Conservation (phyloP, 1,140 invertebrate species). For the Centruroides sculpturatus region DNA sequence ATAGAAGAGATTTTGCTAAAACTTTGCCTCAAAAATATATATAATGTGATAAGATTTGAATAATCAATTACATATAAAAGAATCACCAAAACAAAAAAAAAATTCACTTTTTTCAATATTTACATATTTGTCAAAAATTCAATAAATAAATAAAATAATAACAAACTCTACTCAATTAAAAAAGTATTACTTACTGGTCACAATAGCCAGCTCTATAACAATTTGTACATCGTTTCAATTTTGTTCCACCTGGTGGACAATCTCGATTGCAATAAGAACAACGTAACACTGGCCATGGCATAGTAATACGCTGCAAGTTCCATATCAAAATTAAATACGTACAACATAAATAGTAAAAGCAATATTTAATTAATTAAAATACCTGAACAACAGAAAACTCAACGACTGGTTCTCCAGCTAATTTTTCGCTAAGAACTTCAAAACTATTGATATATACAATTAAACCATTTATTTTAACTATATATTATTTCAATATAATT, state of each 20-base stretch:
- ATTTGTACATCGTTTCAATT: slow-evolving; percentile 31
- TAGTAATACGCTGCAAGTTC: slow-evolving; percentile 24
- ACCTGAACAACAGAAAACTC: slow-evolving; percentile 31
- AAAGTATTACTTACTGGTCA: slow-evolving; percentile 26
- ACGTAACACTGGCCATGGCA: slow-evolving; percentile 23
- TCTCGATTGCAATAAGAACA: slow-evolving; percentile 27
- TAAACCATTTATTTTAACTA: no score
- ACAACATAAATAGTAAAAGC: no score
- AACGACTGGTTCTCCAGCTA: slow-evolving; percentile 28
- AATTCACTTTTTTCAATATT: no score
- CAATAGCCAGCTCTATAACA: slow-evolving; percentile 35
- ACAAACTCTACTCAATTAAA: no score
- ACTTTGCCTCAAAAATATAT: no score
- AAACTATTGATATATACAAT: slow-evolving; percentile 19
- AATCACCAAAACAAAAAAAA: no score
- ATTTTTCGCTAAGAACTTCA: slow-evolving; percentile 27
- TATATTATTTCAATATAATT: not conserved
- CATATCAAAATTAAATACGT: not conserved
- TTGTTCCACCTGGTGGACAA: slow-evolving; percentile 19
- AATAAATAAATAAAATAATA: no score
- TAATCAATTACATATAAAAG: no score
- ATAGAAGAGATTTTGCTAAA: no score
- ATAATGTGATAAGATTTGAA: no score
- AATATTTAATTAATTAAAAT: not conserved
- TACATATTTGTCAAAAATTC: no score